Evolutionary conservation across 2,888 invertebrate species (phyloP).

Genomic region (Papilio gigon): DNA sequence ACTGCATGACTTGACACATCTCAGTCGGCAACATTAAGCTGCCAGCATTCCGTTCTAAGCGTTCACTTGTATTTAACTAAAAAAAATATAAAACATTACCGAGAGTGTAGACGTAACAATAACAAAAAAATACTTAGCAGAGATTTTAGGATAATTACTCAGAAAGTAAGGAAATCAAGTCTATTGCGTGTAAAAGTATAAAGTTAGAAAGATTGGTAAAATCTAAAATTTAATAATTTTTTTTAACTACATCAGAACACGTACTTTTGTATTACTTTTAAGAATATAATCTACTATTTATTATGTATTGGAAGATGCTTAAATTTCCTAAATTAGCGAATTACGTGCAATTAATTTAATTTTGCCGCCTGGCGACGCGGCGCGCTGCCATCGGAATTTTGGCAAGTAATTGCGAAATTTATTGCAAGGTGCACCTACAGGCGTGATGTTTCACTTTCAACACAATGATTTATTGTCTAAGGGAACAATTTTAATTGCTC

Average conservation of each 20-base stretch:
- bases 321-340: constrained; percentile 46
- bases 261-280: not conserved
- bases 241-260: not conserved
- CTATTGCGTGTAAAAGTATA: not conserved
- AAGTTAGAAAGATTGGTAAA: too few species aligned
- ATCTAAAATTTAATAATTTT: not conserved
- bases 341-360: constrained; percentile 72
- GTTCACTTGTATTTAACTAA: not conserved
- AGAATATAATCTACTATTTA: constrained; percentile 21
- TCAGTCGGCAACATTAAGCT: constrained; percentile 52
- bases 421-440: constrained; percentile 77
- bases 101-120: too few species aligned
- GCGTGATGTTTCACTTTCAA: constrained; percentile 81
- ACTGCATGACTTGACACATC: constrained; percentile 68
- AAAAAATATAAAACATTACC: not conserved
- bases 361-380: constrained; percentile 62
- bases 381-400: constrained; percentile 71
- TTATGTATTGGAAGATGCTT: constrained; percentile 34
- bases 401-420: constrained; percentile 79
- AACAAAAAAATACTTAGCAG: too few species aligned
- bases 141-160: too few species aligned
- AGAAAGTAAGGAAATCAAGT: not conserved
- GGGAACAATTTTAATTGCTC: constrained; percentile 82
- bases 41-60: constrained; percentile 26
- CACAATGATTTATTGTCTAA: constrained; percentile 80